phyloP scores from a whole-genome alignment of 2,113 vertebrate species.

The Cebidichthys violaceus region DNA sequence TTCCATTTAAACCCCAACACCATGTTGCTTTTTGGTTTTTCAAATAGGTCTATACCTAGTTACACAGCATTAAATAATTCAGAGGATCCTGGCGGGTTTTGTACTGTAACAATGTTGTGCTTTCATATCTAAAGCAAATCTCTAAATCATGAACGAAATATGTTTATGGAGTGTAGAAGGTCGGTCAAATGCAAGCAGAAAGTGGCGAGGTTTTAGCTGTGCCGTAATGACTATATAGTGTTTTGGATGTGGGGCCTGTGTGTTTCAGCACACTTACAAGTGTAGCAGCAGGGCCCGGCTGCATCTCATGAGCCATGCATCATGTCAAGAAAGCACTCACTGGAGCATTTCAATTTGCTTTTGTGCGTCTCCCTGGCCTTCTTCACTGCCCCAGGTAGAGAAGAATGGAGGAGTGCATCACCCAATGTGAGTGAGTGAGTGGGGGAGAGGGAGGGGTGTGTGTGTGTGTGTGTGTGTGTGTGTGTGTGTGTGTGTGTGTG shows the following conservation, averaged over 20 bases:
- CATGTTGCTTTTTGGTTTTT: conserved; percentile 36
- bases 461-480: conserved; percentile 13
- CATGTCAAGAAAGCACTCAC: conserved; percentile 83
- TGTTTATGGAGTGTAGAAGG: neutral
- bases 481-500: conserved; percentile 6
- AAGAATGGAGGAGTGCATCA: conserved; percentile 76
- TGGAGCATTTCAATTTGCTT: conserved; percentile 85
- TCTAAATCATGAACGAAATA: neutral
- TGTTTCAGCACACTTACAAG: conserved; percentile 55
- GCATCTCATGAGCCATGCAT: conserved; percentile 79
- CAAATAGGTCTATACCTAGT: neutral
- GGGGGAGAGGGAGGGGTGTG: conserved; percentile 16
- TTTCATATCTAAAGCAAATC: neutral
- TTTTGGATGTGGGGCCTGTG: conserved; percentile 49
- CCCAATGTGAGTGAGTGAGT: conserved; percentile 64
- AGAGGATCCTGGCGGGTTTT: neutral
- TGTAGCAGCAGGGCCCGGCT: conserved; percentile 60
- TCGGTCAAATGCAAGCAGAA: conserved; percentile 6
- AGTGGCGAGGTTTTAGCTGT: neutral
- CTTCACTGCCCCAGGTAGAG: conserved; percentile 78
- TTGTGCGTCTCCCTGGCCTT: conserved; percentile 77
- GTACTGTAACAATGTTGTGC: neutral
- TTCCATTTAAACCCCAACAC: conserved; percentile 59
- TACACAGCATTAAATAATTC: conserved; percentile 9
- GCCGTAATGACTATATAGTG: conserved; percentile 33